Percentiles rank a stretch among this genome's conserved stretches.
Evolutionary conservation across 2,113 vertebrate genomes (phyloP).

Genomic region (Rafetus swinhoei): DNA sequence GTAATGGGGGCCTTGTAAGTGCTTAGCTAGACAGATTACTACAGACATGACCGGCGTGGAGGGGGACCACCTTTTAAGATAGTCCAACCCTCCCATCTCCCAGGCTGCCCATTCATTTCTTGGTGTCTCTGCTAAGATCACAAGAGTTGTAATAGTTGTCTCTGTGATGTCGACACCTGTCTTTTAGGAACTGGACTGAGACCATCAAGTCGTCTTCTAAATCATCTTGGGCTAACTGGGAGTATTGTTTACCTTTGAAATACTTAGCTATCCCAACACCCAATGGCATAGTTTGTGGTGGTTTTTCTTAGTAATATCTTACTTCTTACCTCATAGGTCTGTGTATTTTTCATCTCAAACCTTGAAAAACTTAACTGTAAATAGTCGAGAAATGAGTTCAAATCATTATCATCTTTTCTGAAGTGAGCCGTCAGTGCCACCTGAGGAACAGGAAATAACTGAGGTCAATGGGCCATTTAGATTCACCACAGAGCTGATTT

Average conservation of each 20-base stretch:
- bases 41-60: not conserved
- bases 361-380: slow-evolving; percentile 58
- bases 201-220: not conserved
- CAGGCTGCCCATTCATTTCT: not conserved
- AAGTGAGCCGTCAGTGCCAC: slow-evolving; percentile 60
- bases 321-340: slow-evolving; percentile 45
- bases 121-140: slow-evolving; percentile 16
- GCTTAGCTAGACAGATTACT: not conserved
- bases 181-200: not conserved
- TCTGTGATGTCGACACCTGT: not conserved
- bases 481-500: not conserved
- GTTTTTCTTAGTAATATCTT: slow-evolving; percentile 16
- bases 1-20: not conserved
- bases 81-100: not conserved
- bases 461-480: slow-evolving; percentile 7
- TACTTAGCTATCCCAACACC: not conserved
- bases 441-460: slow-evolving; percentile 48
- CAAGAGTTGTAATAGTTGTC: not conserved
- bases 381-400: slow-evolving; percentile 41
- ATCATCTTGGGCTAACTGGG: not conserved
- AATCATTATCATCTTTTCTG: slow-evolving; percentile 38
- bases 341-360: slow-evolving; percentile 42
- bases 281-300: not conserved
- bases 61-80: not conserved
- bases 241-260: not conserved